These are phyloP conservation scores for Saturnia japonica DNA, from an alignment of 2,888 invertebrate species.

Conservation along the genomic window DNA sequence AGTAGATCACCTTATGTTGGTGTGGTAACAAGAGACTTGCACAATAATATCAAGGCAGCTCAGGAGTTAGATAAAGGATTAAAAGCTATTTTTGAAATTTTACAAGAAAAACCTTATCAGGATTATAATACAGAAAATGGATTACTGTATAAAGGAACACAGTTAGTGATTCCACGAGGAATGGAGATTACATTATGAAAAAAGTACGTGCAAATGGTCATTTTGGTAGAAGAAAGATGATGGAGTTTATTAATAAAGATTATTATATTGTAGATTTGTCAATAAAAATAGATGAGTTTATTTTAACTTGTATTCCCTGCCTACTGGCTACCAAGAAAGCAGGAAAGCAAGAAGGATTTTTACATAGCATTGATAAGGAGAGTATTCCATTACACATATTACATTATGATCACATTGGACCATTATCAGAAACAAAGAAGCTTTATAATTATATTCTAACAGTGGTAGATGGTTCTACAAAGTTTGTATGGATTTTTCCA, in stretches of 20 bases:
- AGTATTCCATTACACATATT: constrained; percentile 42
- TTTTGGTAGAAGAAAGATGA: not conserved
- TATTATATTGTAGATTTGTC: not conserved
- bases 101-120: not conserved
- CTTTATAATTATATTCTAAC: constrained; percentile 50
- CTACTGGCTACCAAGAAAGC: constrained; percentile 32
- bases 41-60: not conserved
- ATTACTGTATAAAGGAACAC: not conserved
- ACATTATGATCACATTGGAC: constrained; percentile 52
- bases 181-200: not conserved
- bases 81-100: not conserved
- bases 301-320: constrained; percentile 30
- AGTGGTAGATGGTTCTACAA: constrained; percentile 46
- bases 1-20: constrained; percentile 24
- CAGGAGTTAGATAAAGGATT: not conserved
- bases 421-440: constrained; percentile 44
- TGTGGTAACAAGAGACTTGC: not conserved
- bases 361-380: constrained; percentile 42
- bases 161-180: not conserved
- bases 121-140: not conserved
- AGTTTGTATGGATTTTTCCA: constrained; percentile 53
- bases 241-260: not conserved
- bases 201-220: constrained; percentile 11
- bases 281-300: constrained; percentile 28
- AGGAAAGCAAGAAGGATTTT: constrained; percentile 38